Conservation (phyloP, 2,888 invertebrate species). For the Gryllus longicercus region DNA sequence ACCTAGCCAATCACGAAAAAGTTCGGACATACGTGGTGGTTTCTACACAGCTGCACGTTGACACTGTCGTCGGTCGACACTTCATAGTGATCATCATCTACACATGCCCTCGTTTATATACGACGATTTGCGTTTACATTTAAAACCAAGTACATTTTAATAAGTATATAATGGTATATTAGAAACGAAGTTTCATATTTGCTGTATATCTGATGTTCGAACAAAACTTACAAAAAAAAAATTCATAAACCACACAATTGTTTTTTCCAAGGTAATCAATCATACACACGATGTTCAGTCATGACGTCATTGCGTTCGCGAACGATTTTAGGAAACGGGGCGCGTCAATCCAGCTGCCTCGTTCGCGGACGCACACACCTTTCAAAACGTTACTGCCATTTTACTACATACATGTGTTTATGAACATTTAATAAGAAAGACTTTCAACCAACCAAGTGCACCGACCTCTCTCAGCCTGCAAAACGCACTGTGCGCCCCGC, state of each 20-base stretch:
- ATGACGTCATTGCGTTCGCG: background rate
- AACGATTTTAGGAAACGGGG: background rate
- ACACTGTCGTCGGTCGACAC: background rate
- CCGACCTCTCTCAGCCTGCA: background rate
- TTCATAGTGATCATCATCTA: background rate
- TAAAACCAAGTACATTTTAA: background rate
- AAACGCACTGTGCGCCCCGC: background rate
- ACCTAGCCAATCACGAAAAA: conserved; percentile 25
- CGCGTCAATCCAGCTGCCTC: background rate
- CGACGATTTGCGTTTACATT: background rate
- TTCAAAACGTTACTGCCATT: background rate
- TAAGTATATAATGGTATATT: background rate
- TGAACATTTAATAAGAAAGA: background rate
- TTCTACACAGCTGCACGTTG: conserved; percentile 19
- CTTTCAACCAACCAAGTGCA: background rate
- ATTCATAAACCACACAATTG: background rate
- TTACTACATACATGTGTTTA: background rate
- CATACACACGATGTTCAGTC: background rate
- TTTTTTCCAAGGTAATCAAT: background rate
- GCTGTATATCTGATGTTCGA: conserved; percentile 9
- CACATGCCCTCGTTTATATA: background rate
- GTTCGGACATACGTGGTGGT: conserved; percentile 34
- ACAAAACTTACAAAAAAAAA: background rate
- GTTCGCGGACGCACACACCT: background rate
- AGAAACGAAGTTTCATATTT: conserved; percentile 2